phyloP scores from a whole-genome alignment of 2,888 invertebrate genomes.

The Dicyrtomina minuta region DNA sequence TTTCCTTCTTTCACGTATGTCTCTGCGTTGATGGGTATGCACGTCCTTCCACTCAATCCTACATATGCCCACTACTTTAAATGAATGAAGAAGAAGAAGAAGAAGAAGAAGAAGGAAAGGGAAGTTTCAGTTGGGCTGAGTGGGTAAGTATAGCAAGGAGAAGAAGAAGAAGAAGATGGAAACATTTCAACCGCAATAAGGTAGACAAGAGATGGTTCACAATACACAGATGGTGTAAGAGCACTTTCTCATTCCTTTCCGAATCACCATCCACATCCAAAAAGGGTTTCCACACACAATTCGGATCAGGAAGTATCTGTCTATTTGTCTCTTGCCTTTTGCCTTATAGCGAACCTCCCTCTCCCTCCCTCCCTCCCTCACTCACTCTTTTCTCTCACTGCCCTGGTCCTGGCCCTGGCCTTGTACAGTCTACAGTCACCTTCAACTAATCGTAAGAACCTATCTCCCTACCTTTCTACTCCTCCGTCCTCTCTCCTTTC shows the following conservation, averaged over 20 bases:
- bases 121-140: background rate
- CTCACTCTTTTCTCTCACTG: background rate
- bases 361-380: background rate
- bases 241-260: slow-evolving; percentile 26
- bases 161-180: slow-evolving; percentile 7
- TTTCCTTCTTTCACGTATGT: too few species aligned
- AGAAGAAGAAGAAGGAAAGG: background rate
- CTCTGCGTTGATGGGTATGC: background rate
- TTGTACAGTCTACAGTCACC: too few species aligned
- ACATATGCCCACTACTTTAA: too few species aligned
- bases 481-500: background rate
- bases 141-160: background rate
- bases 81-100: too few species aligned
- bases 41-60: background rate
- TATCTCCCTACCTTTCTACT: background rate
- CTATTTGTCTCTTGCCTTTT: slow-evolving; percentile 7
- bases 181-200: slow-evolving; percentile 32
- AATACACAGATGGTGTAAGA: slow-evolving; percentile 36
- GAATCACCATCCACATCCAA: slow-evolving; percentile 19
- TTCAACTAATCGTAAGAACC: background rate
- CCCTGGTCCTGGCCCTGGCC: too few species aligned
- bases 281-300: slow-evolving; percentile 10
- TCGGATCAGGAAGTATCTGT: slow-evolving; percentile 35
- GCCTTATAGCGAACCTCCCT: background rate
- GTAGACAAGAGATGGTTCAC: slow-evolving; percentile 26